Evolutionary conservation across 2,888 invertebrate genomes (phyloP), one percentile per base, ranked within the genome.

Genomic region (Drosophila mimica): DNA sequence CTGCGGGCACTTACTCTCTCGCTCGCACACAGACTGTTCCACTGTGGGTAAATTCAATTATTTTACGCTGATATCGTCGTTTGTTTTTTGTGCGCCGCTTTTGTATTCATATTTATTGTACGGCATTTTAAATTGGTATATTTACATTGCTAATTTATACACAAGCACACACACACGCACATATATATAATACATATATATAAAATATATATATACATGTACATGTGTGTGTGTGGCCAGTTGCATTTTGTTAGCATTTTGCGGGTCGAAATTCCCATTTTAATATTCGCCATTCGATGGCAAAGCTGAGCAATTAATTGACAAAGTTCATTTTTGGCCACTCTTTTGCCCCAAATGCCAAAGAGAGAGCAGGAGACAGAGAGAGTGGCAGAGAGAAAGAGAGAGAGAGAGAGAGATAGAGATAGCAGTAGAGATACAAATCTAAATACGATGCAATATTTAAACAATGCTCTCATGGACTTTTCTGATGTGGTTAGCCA

Each of bases 101-200:
- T 89, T 85, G 86, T 82, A 89, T 89, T 88, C 86, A 87, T 87
- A 87, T 87, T 87, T 87, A 87, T 87, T 87, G 89, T 89, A 78
- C 73, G 81, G 85, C 88, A 89, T 85, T 87, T 87, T 89, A 87
- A 87, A 87, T 87, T 88, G 89, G 83, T 78, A 89, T 87, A 87
- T 87, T 87, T 87, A 87, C 86, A 87, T 87, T 87, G 89, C 86
- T 87, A 87, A 87, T 87, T 87, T 82, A 79, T 79, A 79, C 63
- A 82, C 77, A 82, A 65, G 75, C 52, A 34, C 48, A 74, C 36
- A 59, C 51, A 20, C 7, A 13, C 6, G 25, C 1, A 43, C 0
- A 48, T 3, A 20, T 31, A 70, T 28, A 67, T 53, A 20, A n/a
- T 20, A 43, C 13, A 46, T 13, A 7, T 4, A 13, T 1, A 46